A percentile compares a stretch with the other conserved stretches of the same genome.
Evolutionary conservation across 2,113 vertebrate species (phyloP).

Genomic region (Garra rufa): DNA sequence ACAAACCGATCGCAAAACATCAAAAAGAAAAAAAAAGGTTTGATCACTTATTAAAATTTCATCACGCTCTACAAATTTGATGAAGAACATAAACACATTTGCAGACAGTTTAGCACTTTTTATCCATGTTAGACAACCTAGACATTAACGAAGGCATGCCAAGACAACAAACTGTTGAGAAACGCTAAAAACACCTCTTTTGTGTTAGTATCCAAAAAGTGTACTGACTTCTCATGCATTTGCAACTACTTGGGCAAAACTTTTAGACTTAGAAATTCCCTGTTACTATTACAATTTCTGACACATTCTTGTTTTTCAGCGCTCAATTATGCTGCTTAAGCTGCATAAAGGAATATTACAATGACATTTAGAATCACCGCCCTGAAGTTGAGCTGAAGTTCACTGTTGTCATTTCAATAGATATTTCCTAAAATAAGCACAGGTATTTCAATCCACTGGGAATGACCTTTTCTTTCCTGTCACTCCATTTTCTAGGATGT

Average conservation of each 20-base stretch:
- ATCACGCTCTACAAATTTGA: not conserved
- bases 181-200: not conserved
- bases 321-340: slow-evolving; percentile 12
- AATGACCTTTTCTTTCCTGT: slow-evolving; percentile 44
- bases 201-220: not conserved
- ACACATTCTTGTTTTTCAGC: not conserved
- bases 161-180: not conserved
- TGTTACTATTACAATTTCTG: not conserved
- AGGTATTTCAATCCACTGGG: slow-evolving; percentile 45
- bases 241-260: not conserved
- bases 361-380: slow-evolving; percentile 26
- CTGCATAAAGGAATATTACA: not conserved
- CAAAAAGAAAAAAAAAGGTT: slow-evolving; percentile 16
- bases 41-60: not conserved
- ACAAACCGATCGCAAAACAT: not conserved
- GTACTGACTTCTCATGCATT: not conserved
- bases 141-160: not conserved
- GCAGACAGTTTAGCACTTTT: not conserved
- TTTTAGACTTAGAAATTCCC: not conserved
- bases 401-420: slow-evolving; percentile 19
- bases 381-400: slow-evolving; percentile 17
- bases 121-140: not conserved
- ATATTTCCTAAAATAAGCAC: slow-evolving; percentile 30
- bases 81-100: not conserved
- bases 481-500: slow-evolving; percentile 40